Evolutionary conservation across 2,797 vertebrate genomes (phyloP), one percentile per base, ranked within the genome.

Genomic region (Phalanger gymnotis): DNA sequence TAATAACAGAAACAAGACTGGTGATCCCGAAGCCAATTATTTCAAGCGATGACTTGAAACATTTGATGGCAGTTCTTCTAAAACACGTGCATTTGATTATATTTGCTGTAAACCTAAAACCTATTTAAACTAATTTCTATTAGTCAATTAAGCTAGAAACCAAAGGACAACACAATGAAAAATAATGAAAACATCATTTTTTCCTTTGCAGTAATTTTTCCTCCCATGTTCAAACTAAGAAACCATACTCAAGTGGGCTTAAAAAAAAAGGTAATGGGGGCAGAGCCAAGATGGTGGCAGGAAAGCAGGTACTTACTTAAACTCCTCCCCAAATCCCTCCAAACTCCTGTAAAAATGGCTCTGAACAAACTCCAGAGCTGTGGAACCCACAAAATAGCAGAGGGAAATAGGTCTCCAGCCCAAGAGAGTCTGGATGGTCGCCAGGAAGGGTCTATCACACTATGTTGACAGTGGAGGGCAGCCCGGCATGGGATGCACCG

Each of bases 61-160:
- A 95, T 52, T 95, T 53, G 92, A 52, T 92, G 95, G 89, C 66
- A 53, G 10, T 52, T 96, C 93, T 95, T 81, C 93, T 53, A 95
- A 95, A 97, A 95, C 34, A 96, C 93, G 56, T 97, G 91, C 47
- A 93, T 51, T 91, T 95, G 57, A 96, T 90, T 95, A 66, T 95
- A 96, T 57, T 96, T 96, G 90, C 81, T 95, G 93, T 93, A 95
- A 97, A 95, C 47, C n/a, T 96, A 95, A 94, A 95, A 94, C 54
- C 91, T 55, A 87, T 90, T 94, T 94, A 95, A 90, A 94, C 13
- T 95, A 94, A 96, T 92, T 53, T 94, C 57, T 34, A 94, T 54
- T 87, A 94, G 53, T 27, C 53, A 95, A 94, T 94, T 51, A 96
- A 96, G 73, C 58, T 52, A 97, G 54, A 97, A 73, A 93, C 47